A percentile compares a stretch with the other conserved stretches of the same genome.
Conservation (phyloP, 2,888 invertebrate genomes). For the Aethes cnicana region DNA sequence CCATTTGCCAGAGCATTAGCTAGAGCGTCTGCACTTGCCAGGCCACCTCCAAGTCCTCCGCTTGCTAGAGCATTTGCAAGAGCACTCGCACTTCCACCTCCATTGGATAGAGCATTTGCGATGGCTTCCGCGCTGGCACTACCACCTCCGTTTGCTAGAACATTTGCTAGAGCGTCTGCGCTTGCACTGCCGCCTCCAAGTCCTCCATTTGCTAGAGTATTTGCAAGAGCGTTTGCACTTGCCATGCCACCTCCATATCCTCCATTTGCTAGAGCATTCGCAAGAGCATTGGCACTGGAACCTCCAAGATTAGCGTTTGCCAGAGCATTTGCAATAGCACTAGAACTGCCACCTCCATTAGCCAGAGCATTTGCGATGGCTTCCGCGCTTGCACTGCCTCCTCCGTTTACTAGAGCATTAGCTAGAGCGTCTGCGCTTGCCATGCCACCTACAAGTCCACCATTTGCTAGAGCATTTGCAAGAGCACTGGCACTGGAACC, state of each 20-base stretch:
- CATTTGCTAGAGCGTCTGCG: constrained; percentile 7
- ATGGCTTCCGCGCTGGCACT: neutral
- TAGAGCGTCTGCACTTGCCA: constrained; percentile 6
- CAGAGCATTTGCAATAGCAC: constrained; percentile 4
- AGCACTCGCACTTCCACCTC: constrained; percentile 10
- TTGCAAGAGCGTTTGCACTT: constrained; percentile 9
- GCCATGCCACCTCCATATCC: neutral
- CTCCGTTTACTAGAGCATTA: neutral
- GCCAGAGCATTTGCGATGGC: constrained; percentile 11
- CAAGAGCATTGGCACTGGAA: neutral
- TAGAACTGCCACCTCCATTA: neutral
- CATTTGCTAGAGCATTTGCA: neutral
- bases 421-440: neutral
- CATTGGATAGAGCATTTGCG: neutral
- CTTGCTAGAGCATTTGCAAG: constrained; percentile 5
- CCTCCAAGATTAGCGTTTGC: neutral
- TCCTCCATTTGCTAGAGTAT: constrained; percentile 3
- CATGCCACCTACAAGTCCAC: neutral
- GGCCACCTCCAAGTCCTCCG: constrained; percentile 2
- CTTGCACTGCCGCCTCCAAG: constrained; percentile 3
- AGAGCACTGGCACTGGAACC: neutral
- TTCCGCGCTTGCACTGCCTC: constrained; percentile 4
- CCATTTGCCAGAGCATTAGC: neutral
- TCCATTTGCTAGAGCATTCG: constrained; percentile 10
- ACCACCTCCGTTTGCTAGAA: neutral